These are phyloP conservation scores for Caenorhabditis virilis DNA, from an alignment of 2,888 invertebrate species.

Conservation along the genomic window DNA sequence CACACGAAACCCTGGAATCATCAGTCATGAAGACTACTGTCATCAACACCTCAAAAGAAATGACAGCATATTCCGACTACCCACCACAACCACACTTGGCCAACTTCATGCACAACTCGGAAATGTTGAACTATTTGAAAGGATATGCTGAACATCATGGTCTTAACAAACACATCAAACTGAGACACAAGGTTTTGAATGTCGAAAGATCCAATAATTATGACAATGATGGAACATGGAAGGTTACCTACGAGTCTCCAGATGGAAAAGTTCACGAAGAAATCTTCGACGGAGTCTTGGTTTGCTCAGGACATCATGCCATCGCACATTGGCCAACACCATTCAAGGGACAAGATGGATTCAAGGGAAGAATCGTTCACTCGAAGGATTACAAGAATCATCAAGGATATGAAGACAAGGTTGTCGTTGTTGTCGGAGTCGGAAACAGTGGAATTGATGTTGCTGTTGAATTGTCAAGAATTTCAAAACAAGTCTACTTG, in stretches of 20 bases:
- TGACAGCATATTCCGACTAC: conserved; percentile 70
- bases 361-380: conserved; percentile 62
- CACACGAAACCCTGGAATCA: conserved; percentile 48
- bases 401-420: conserved; percentile 68
- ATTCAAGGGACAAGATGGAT: conserved; percentile 51
- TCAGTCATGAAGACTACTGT: conserved; percentile 69
- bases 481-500: conserved; percentile 70
- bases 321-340: conserved; percentile 69
- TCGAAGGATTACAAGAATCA: conserved; percentile 66
- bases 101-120: conserved; percentile 54
- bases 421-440: conserved; percentile 70
- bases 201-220: conserved; percentile 65
- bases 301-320: conserved; percentile 72
- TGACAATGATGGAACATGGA: conserved; percentile 68
- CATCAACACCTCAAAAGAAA: conserved; percentile 70
- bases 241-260: conserved; percentile 53
- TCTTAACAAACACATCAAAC: conserved; percentile 59
- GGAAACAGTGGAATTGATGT: conserved; percentile 72
- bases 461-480: conserved; percentile 70
- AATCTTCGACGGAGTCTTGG: conserved; percentile 71
- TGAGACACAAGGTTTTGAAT: conserved; percentile 50
- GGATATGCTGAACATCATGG: conserved; percentile 62
- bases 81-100: conserved; percentile 68
- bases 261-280: conserved; percentile 48
- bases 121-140: conserved; percentile 53